These are phyloP conservation scores for Oxygymnocypris stewartii DNA, from an alignment of 2,113 vertebrate species.

Conservation along the genomic window DNA sequence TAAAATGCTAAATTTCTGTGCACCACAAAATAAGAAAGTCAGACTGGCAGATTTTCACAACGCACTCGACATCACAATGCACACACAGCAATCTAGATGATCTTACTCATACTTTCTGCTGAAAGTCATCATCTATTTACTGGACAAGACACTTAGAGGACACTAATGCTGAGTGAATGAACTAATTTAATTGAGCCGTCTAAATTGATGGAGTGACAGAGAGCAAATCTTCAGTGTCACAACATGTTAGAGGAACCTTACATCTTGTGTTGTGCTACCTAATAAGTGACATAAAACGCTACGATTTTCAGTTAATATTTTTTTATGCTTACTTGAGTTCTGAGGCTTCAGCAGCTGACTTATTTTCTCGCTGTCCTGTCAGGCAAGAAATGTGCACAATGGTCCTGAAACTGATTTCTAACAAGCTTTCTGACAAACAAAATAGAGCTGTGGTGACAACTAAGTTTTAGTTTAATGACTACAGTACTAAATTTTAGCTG, in stretches of 20 bases:
- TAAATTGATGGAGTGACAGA: not conserved
- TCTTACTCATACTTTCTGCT: slow-evolving; percentile 1
- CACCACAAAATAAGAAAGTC: not conserved
- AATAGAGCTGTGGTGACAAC: too few species aligned
- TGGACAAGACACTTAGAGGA: not conserved
- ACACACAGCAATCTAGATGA: not conserved
- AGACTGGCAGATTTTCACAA: not conserved
- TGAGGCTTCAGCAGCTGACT: too few species aligned
- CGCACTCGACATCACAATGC: not conserved
- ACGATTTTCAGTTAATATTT: not conserved
- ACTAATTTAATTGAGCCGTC: not conserved
- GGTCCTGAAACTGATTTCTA: too few species aligned
- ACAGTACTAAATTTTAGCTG: too few species aligned
- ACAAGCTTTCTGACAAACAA: too few species aligned
- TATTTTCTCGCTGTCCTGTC: too few species aligned
- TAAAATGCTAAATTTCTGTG: not conserved
- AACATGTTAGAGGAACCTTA: not conserved
- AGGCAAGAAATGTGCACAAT: too few species aligned
- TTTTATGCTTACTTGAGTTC: too few species aligned
- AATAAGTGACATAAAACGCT: not conserved
- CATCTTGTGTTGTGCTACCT: not conserved
- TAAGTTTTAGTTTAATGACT: too few species aligned
- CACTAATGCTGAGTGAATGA: not conserved
- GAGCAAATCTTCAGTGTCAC: not conserved
- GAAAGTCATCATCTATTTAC: slow-evolving; percentile 5